These are phyloP conservation scores for Drosophila monieri DNA, from an alignment of 2,888 invertebrate genomes.

Conservation along the genomic window DNA sequence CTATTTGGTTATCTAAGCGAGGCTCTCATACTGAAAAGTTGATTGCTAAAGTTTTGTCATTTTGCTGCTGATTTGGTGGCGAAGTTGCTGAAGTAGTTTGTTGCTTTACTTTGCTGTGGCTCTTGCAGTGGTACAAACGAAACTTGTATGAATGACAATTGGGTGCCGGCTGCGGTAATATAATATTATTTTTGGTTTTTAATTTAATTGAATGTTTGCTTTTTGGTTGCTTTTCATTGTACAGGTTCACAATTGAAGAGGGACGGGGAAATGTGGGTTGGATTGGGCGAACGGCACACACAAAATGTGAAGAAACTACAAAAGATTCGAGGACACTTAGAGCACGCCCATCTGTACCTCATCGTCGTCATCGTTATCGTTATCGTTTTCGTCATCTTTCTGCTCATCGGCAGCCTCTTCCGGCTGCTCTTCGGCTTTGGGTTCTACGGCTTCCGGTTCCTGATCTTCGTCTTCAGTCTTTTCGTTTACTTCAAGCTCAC, in stretches of 20 bases:
- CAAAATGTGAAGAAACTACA: slow-evolving; percentile 45
- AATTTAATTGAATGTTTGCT: not conserved
- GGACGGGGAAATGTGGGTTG: slow-evolving; percentile 14
- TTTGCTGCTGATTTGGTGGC: slow-evolving; percentile 28
- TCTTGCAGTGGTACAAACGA: slow-evolving; percentile 34
- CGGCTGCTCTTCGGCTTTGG: slow-evolving; percentile 22
- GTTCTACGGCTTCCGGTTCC: slow-evolving; percentile 7
- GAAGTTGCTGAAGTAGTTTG: slow-evolving; percentile 33
- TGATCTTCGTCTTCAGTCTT: slow-evolving; percentile 55
- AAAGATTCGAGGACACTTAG: slow-evolving; percentile 65
- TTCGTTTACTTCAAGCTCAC: slow-evolving; percentile 60
- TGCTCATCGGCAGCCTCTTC: slow-evolving; percentile 37
- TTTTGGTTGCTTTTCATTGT: slow-evolving; percentile 17
- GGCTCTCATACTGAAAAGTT: slow-evolving; percentile 29
- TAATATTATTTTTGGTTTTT: slow-evolving; percentile 7
- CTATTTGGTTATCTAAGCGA: slow-evolving; percentile 31
- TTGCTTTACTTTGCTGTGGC: slow-evolving; percentile 38
- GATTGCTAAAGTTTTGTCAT: slow-evolving; percentile 38
- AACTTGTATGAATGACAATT: slow-evolving; percentile 25
- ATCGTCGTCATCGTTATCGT: slow-evolving; percentile 78
- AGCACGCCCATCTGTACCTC: slow-evolving; percentile 84
- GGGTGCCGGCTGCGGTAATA: slow-evolving; percentile 43
- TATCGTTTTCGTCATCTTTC: slow-evolving; percentile 43
- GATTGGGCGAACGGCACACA: slow-evolving; percentile 54
- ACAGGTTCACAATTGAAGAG: slow-evolving; percentile 40